These are phyloP conservation scores for Metopolophium dirhodum DNA, from an alignment of 1,140 invertebrate genomes.

Conservation along the genomic window DNA sequence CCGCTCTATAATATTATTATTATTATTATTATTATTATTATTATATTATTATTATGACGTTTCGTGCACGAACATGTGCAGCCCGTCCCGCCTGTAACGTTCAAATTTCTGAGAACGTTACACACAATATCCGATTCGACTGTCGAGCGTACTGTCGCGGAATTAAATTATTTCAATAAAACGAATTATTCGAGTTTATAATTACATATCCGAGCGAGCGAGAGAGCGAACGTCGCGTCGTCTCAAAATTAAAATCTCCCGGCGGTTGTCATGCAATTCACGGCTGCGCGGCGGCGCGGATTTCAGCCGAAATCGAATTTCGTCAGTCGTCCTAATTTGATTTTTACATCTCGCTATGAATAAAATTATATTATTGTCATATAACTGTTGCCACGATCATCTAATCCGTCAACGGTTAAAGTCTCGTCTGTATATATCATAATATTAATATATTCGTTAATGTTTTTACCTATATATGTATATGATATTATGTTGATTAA, in stretches of 20 bases:
- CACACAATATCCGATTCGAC: neutral
- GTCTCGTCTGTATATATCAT: no score
- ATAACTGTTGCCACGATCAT: no score
- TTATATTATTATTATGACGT: neutral
- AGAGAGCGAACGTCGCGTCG: neutral
- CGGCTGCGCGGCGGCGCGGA: neutral
- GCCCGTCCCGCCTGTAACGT: neutral
- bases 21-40: neutral
- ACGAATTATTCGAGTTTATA: neutral
- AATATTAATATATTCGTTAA: no score
- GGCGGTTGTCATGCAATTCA: neutral
- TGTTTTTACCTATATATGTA: no score
- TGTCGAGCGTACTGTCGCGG: neutral
- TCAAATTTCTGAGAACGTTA: neutral
- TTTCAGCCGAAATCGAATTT: neutral
- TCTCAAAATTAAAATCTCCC: neutral
- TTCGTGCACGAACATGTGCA: neutral
- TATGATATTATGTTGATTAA: no score
- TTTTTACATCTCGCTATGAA: neutral
- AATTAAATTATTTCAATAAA: conserved; percentile 20
- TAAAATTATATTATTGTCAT: neutral
- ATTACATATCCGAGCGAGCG: neutral
- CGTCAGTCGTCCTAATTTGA: neutral
- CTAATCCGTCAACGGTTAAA: no score
- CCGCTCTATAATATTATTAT: no score